Evolutionary conservation across 1,140 invertebrate genomes (phyloP), one percentile per base, ranked within the genome.

Genomic region (Drosophila mauritiana): DNA sequence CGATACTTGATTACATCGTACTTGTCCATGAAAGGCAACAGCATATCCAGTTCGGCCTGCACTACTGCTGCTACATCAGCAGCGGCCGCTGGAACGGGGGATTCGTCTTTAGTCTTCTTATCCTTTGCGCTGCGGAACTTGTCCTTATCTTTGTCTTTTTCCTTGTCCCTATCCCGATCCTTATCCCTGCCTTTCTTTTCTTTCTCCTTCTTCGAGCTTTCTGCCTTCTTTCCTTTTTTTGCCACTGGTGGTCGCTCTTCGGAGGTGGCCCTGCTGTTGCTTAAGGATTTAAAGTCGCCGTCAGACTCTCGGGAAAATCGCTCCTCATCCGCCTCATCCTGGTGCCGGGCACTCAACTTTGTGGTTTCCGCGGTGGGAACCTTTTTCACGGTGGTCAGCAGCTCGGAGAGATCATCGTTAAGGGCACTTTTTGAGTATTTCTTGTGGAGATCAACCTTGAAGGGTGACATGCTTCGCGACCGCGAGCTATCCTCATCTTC

Each of bases 1-100:
- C 94, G 93, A 84, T 94, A 94, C 79, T 95, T 95, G 48, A 95
- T 95, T 70, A 94, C 94, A 78, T 96, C 94, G 80, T 94, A 94
- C 84, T 94, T 94, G 73, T 94, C 94, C 68, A 92, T 70, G 12
- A 91, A 92, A 2, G 89, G 91, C 25, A 92, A 20, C 37, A 92
- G 42, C 90, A 91, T 92, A 49, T 82, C 78, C 27, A 91, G 49
- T 31, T 91, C 90, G 2, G 78, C 81, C 39, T 91, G 83, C 55
- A 89, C 86, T 4, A 86, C 85, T 8, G 83, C 90, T 1, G 69
- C 85, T 6, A 74, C 82, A 2, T 22, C 20, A 6, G 90, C 79
- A 3, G 91, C 83, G 10, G 88, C 84, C 2, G 73, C 74, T 0
- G 76, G 36, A 4, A 64, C 3, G 0, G 58, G 37, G 11, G 46